Evolutionary conservation across 2,113 vertebrate genomes (phyloP).

Genomic region (Podarcis raffonei): DNA sequence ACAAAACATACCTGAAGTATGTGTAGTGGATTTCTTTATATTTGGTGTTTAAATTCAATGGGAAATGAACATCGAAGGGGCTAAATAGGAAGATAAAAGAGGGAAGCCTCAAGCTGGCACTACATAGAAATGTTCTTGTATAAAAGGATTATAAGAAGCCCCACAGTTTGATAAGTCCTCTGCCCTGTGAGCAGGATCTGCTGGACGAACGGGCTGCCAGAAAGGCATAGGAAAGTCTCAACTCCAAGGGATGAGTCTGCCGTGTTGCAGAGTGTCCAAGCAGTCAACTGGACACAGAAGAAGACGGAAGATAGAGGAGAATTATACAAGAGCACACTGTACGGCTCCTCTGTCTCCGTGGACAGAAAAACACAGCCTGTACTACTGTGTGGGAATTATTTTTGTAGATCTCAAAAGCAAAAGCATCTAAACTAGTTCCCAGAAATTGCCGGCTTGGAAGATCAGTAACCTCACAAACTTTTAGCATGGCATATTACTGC

Average conservation of each 20-base stretch:
- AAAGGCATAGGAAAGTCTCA: neutral
- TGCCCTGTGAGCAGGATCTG: neutral
- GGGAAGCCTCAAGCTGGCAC: neutral
- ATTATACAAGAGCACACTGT: too few species aligned
- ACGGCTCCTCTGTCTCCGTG: too few species aligned
- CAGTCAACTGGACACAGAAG: neutral
- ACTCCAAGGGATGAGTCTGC: neutral
- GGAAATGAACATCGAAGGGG: neutral
- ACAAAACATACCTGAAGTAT: slow-evolving; percentile 48
- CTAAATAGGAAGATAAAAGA: neutral
- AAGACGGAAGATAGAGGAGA: too few species aligned
- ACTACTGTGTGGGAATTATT: neutral
- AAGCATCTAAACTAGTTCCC: neutral
- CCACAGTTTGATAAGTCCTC: too few species aligned
- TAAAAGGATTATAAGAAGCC: neutral
- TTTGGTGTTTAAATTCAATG: neutral
- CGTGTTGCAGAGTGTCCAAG: neutral
- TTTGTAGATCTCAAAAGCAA: neutral
- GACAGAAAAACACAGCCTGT: too few species aligned
- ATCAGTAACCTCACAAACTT: neutral
- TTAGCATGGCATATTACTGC: neutral
- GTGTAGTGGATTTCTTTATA: neutral
- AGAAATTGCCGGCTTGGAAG: neutral
- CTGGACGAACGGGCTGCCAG: too few species aligned
- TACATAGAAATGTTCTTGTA: neutral